A percentile compares a stretch with the other conserved stretches of the same genome.
These are phyloP conservation scores for Hemiscyllium ocellatum DNA, from an alignment of 2,113 vertebrate genomes.

Conservation along the genomic window DNA sequence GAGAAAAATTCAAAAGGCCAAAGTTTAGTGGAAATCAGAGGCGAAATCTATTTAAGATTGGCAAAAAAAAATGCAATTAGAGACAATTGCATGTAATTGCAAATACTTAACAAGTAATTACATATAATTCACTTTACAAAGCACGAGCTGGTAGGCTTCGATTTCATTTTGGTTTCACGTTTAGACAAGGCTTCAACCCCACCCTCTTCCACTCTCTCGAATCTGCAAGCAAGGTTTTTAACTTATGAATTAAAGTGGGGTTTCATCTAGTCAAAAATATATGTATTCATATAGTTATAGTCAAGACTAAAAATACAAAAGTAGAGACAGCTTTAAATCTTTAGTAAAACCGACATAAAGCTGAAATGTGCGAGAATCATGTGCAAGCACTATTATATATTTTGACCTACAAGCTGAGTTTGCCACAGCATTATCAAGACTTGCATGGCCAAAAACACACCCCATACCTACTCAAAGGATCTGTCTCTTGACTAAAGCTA, in stretches of 20 bases:
- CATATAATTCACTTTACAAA: not conserved
- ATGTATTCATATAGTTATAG: not conserved
- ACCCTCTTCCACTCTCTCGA: not conserved
- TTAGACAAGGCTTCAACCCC: not conserved
- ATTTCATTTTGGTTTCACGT: not conserved
- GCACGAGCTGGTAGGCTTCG: not conserved
- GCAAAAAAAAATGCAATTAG: not conserved
- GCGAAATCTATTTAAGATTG: conserved; percentile 1
- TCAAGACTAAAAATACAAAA: not conserved
- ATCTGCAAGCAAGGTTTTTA: not conserved
- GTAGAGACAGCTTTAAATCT: not conserved
- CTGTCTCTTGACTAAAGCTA: not conserved
- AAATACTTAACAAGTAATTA: conserved; percentile 19
- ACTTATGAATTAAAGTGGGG: not conserved
- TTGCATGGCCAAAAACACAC: not conserved
- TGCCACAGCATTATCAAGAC: not conserved
- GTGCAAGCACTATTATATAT: not conserved
- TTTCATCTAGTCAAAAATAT: not conserved
- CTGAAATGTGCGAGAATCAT: not conserved
- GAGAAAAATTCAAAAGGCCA: not conserved
- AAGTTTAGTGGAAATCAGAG: not conserved
- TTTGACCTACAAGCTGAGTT: not conserved
- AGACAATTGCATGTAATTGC: not conserved
- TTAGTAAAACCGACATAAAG: not conserved
- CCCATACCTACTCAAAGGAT: not conserved